Percentiles rank a stretch among this genome's conserved stretches.
Evolutionary conservation across 2,888 invertebrate genomes (phyloP).

Genomic region (Plagodis pulveraria): DNA sequence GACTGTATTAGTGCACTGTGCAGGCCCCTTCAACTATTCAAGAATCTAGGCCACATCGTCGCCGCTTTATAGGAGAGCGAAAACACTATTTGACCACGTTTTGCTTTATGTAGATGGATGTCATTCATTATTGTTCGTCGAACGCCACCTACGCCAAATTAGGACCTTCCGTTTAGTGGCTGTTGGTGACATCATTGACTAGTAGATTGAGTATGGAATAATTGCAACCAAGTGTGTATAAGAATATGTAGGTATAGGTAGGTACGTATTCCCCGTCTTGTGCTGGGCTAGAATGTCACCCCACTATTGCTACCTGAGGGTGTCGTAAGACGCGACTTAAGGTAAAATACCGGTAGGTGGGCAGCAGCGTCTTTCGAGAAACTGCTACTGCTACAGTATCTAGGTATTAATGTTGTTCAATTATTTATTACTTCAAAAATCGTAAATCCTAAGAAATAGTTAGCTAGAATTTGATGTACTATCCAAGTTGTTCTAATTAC

Average conservation of each 20-base stretch:
- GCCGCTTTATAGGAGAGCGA: slow-evolving; percentile 11
- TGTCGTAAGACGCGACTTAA: no score
- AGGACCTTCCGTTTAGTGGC: slow-evolving; percentile 47
- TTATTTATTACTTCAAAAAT: no score
- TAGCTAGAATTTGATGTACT: no score
- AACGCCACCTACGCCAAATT: slow-evolving; percentile 45
- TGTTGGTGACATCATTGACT: slow-evolving; percentile 49
- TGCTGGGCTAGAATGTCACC: no score
- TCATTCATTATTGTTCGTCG: slow-evolving; percentile 34
- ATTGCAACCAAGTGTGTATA: slow-evolving; percentile 15
- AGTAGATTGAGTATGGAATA: slow-evolving; percentile 40
- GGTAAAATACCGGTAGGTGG: no score
- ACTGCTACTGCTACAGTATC: no score
- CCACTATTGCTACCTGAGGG: no score
- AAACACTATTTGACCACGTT: slow-evolving; percentile 4
- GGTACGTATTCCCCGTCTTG: no score
- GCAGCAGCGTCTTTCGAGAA: no score
- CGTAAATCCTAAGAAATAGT: no score
- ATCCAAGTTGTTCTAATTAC: no score
- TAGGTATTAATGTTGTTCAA: not conserved
- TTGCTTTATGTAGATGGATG: slow-evolving; percentile 23
- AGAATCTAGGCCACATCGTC: slow-evolving; percentile 32
- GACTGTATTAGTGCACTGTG: slow-evolving; percentile 15
- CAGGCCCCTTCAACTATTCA: slow-evolving; percentile 13
- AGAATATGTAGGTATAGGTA: slow-evolving; percentile 3